Conservation (phyloP, 2,113 vertebrate species). For the Hemiprocne comata region DNA sequence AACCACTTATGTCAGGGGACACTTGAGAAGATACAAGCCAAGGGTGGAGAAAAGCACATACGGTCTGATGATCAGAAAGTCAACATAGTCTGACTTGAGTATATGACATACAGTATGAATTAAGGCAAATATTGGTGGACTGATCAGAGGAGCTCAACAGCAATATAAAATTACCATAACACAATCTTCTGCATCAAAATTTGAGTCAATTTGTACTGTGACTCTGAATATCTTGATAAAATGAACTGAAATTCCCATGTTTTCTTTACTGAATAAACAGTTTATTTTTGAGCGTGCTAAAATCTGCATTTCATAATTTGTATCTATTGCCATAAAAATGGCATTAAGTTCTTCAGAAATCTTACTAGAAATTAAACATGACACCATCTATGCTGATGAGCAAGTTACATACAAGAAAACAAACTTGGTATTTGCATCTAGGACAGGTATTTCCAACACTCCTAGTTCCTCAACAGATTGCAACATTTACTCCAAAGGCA, state of each 20-base stretch:
- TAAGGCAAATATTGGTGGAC: neutral
- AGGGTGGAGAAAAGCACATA: neutral
- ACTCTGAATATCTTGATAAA: neutral
- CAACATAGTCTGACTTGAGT: neutral
- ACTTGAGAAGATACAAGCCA: neutral
- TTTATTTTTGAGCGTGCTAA: neutral
- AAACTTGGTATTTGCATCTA: neutral
- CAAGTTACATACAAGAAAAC: neutral
- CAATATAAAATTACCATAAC: neutral
- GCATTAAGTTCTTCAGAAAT: neutral
- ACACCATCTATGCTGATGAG: neutral
- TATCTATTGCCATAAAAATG: neutral
- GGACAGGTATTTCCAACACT: neutral
- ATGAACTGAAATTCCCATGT: neutral
- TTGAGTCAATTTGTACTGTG: neutral
- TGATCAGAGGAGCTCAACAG: neutral
- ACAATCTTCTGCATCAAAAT: neutral
- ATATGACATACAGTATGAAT: neutral
- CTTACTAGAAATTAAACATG: neutral
- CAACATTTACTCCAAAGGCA: neutral
- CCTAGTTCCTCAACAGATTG: neutral
- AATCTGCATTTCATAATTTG: neutral
- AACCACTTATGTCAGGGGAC: neutral
- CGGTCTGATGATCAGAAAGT: neutral
- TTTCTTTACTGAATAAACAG: neutral